Evolutionary conservation across 2,797 vertebrate species (phyloP), one percentile per base, ranked within the genome.

Genomic region (Macropodus opercularis): DNA sequence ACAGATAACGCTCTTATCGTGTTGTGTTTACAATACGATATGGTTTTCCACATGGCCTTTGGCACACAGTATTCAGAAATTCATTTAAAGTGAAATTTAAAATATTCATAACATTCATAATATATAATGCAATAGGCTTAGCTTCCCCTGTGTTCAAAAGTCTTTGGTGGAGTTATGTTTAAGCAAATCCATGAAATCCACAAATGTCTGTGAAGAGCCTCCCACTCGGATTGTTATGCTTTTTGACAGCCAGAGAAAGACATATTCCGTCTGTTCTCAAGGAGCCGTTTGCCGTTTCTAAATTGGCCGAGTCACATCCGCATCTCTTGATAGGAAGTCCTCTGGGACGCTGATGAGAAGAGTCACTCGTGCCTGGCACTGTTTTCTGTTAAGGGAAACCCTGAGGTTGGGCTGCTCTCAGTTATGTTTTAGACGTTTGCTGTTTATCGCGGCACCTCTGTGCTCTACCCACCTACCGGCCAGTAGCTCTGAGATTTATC

Each of bases 391-490:
- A 38, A 54, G 57, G 47, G 56, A 59, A 72, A 63, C 64, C 47
- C 59, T 61, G 10, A 63, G 79, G 58, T 40, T 22, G 38, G 7
- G 17, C 8, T 2, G 15, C 42, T 67, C 55, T 48, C 34, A 34
- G 51, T 69, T 69, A 66, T 59, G 75, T 71, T 79, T 69, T 59
- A 48, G 49, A 58, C 72, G 56, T 69, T 34, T 43, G 53, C 56
- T 75, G 69, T 75, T 79, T 65, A 60, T 81, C 77, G 74, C 81
- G 72, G 71, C 69, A 7, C 42, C 79, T 83, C 72, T 69, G 62
- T 34, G 62, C 46, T 17, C 47, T 39, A 48, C 65, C 55, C 49
- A 52, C 48, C 29, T 13, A 8, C 29, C 47, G 62, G 56, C 63
- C 65, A 63, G 48, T 63, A 62, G 70, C 50, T 67, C 36, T 36